phyloP scores from a whole-genome alignment of 2,888 invertebrate species.

The Halictus ligatus region DNA sequence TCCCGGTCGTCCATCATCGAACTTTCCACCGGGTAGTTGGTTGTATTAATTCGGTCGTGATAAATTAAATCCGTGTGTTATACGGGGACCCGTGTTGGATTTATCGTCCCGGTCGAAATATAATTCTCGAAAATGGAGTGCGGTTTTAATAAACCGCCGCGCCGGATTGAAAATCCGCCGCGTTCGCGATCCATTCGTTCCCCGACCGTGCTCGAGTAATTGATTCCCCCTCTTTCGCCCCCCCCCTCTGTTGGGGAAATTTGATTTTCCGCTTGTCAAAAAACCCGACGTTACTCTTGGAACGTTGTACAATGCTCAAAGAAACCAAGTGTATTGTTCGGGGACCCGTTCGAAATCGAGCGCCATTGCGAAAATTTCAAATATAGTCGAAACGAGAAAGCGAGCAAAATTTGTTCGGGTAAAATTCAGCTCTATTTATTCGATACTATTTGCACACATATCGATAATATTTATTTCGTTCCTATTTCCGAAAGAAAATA shows the following conservation, averaged over 20 bases:
- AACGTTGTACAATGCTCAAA: background rate
- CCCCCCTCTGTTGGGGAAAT: slow-evolving; percentile 17
- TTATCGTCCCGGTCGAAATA: slow-evolving; percentile 26
- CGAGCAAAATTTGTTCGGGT: background rate
- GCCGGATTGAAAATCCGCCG: slow-evolving; percentile 49
- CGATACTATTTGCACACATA: background rate
- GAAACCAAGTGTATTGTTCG: background rate
- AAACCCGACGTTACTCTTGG: slow-evolving; percentile 8
- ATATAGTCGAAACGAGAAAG: background rate
- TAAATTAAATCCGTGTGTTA: slow-evolving; percentile 34
- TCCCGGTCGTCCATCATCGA: background rate
- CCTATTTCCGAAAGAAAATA: background rate
- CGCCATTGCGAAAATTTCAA: background rate
- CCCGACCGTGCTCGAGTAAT: slow-evolving; percentile 34
- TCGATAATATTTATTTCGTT: background rate
- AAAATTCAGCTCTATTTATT: background rate
- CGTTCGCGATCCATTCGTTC: slow-evolving; percentile 31
- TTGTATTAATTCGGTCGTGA: slow-evolving; percentile 23
- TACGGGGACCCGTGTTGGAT: slow-evolving; percentile 31
- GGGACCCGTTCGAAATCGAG: background rate
- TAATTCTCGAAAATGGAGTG: slow-evolving; percentile 46
- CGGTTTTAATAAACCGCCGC: slow-evolving; percentile 45
- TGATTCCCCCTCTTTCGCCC: slow-evolving; percentile 1
- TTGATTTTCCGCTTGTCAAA: slow-evolving; percentile 44
- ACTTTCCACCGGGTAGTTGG: background rate